Percentiles rank a stretch among this genome's conserved stretches.
These are phyloP conservation scores for Benthosema pterotum DNA, from an alignment of 2,797 vertebrate genomes.

Conservation along the genomic window DNA sequence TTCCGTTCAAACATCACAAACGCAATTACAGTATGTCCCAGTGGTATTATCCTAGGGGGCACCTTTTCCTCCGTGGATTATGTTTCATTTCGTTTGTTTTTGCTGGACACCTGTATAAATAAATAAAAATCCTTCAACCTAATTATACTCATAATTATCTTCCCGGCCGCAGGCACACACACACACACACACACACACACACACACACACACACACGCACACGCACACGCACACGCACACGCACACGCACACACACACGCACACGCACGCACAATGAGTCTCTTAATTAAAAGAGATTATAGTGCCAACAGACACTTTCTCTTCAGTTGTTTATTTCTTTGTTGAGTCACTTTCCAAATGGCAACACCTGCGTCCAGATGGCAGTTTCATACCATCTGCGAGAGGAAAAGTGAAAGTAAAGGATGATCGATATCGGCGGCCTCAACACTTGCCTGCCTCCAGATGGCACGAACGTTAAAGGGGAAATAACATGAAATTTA, in stretches of 20 bases:
- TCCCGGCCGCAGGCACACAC: neutral
- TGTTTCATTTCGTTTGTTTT: neutral
- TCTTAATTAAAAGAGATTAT: neutral
- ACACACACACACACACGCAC: neutral
- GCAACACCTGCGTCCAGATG: slow-evolving; percentile 74
- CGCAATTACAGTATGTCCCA: too few relatives aligned
- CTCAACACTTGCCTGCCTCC: slow-evolving; percentile 67
- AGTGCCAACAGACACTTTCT: slow-evolving; percentile 37
- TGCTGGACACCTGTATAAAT: neutral
- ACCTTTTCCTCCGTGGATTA: neutral
- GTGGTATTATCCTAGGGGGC: too few relatives aligned
- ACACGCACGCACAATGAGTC: neutral
- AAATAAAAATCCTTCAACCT: too few relatives aligned
- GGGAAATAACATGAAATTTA: too few relatives aligned
- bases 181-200: neutral
- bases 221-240: neutral
- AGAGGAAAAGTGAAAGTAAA: slow-evolving; percentile 63
- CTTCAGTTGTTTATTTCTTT: slow-evolving; percentile 39
- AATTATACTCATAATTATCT: too few relatives aligned
- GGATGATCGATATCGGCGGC: slow-evolving; percentile 75
- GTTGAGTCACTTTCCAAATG: slow-evolving; percentile 47
- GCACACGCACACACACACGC: slow-evolving; percentile 7
- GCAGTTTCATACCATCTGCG: slow-evolving; percentile 67
- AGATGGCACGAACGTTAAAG: slow-evolving; percentile 79
- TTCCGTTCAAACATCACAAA: too few relatives aligned